Evolutionary conservation across 2,888 invertebrate genomes (phyloP).

Genomic region (Torymus tubicola): DNA sequence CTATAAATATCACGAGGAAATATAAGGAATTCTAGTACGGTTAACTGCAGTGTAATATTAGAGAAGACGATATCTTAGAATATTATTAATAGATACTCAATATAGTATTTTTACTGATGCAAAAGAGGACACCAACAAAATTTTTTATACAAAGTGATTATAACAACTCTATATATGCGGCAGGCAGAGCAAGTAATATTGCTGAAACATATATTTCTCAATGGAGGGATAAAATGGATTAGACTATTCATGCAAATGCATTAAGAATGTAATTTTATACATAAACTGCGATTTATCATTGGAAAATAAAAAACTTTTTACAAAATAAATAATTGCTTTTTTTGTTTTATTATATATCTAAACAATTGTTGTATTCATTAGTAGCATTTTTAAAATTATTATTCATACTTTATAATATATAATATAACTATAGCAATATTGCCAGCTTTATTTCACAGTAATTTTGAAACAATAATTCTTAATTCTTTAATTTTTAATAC

Average conservation of each 20-base stretch:
- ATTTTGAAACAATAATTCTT: no score
- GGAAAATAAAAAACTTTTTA: constrained; percentile 72
- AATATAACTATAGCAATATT: no score
- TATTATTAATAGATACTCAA: constrained; percentile 61
- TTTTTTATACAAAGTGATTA: constrained; percentile 44
- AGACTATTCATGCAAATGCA: constrained; percentile 55
- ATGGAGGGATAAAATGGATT: constrained; percentile 42
- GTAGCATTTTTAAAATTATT: no score
- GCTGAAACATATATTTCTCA: constrained; percentile 35
- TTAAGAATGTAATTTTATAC: constrained; percentile 72
- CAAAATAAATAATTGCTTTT: constrained; percentile 56
- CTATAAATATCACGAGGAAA: constrained; percentile 63
- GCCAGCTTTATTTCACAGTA: no score
- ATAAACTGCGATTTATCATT: constrained; percentile 69
- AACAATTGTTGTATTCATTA: neutral
- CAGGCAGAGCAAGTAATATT: constrained; percentile 29
- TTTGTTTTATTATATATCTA: neutral
- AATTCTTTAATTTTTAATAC: no score
- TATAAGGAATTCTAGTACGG: constrained; percentile 58
- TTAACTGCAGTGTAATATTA: constrained; percentile 65
- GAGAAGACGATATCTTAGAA: constrained; percentile 64
- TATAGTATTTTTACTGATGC: constrained; percentile 65
- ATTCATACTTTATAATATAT: no score
- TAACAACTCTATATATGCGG: constrained; percentile 31
- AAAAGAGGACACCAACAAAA: constrained; percentile 56